Evolutionary conservation across 2,797 vertebrate genomes (phyloP).

Genomic region (Tinamus major): DNA sequence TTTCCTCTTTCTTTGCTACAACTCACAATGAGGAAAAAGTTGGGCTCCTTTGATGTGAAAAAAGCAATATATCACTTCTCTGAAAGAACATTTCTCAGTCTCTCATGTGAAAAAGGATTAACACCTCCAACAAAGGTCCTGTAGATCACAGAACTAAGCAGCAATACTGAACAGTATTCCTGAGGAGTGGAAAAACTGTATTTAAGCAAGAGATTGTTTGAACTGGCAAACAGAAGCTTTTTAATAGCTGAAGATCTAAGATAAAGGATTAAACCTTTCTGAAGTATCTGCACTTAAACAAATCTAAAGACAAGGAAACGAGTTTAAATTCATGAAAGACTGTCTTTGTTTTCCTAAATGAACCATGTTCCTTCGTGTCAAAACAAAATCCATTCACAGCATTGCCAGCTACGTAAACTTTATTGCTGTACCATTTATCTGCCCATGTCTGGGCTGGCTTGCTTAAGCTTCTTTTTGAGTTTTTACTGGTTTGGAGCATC

Average conservation of each 20-base stretch:
- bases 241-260: constrained; percentile 80
- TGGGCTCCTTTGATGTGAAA: constrained; percentile 81
- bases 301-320: constrained; percentile 68
- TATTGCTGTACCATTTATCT: neutral
- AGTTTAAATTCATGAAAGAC: constrained; percentile 68
- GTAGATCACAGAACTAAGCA: constrained; percentile 80
- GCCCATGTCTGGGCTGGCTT: constrained; percentile 5
- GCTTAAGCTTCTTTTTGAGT: neutral
- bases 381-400: constrained; percentile 34
- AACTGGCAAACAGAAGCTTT: constrained; percentile 81
- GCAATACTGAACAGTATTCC: constrained; percentile 77
- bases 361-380: constrained; percentile 37
- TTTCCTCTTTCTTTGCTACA: constrained; percentile 77
- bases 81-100: constrained; percentile 84
- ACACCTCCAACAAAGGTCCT: constrained; percentile 85
- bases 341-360: constrained; percentile 70
- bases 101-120: constrained; percentile 88
- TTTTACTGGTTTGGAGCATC: neutral
- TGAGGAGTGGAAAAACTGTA: constrained; percentile 80
- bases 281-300: constrained; percentile 67
- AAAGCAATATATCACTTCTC: constrained; percentile 84
- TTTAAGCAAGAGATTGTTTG: constrained; percentile 80
- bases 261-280: constrained; percentile 75
- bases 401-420: constrained; percentile 33
- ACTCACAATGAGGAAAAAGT: constrained; percentile 69